Evolutionary conservation across 2,113 vertebrate species (phyloP).

Genomic region (Spea bombifrons): DNA sequence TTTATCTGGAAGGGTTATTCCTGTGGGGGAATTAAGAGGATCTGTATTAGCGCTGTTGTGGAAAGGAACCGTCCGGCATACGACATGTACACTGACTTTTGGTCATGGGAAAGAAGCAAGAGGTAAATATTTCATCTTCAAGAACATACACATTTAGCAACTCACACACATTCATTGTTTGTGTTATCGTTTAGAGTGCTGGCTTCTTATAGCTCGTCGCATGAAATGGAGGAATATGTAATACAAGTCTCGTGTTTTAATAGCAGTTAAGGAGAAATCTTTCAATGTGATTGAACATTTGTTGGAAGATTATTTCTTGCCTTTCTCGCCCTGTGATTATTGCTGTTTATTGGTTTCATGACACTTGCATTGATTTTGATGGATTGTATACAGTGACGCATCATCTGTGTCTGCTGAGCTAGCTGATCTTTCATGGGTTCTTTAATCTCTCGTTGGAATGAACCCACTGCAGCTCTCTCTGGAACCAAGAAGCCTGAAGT

Average conservation of each 20-base stretch:
- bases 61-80: conserved; percentile 32
- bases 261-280: no score
- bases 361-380: no score
- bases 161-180: not conserved
- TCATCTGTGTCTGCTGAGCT: not conserved
- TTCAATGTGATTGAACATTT: no score
- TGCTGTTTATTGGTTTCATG: no score
- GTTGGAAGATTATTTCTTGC: no score
- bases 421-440: not conserved
- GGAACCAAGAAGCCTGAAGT: not conserved
- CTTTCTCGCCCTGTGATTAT: no score
- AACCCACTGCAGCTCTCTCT: no score
- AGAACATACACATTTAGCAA: not conserved
- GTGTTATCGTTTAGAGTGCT: not conserved
- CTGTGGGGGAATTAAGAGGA: conserved; percentile 60
- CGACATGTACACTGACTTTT: conserved; percentile 30
- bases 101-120: conserved; percentile 66
- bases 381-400: not conserved
- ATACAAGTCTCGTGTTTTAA: no score
- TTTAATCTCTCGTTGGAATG: not conserved
- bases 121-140: conserved; percentile 57
- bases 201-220: no score
- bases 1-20: conserved; percentile 57
- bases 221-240: no score
- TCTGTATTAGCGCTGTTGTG: conserved; percentile 48